These are phyloP conservation scores for Bothrops jararaca DNA, from an alignment of 2,113 vertebrate species.

Conservation along the genomic window DNA sequence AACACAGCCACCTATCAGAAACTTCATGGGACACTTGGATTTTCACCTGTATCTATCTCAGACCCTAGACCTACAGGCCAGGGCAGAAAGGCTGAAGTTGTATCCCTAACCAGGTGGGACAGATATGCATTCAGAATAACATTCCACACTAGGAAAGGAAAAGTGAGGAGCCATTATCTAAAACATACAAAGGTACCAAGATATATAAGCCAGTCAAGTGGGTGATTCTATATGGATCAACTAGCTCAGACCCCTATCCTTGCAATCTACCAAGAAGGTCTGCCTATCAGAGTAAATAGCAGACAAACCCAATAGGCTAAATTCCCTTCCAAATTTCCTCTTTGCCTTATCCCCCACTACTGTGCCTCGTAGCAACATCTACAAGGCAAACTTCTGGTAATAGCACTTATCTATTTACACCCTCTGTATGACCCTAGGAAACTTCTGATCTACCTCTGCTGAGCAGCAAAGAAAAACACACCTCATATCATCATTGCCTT, in stretches of 20 bases:
- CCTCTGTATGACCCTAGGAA: background rate
- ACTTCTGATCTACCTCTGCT: background rate
- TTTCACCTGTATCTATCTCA: background rate
- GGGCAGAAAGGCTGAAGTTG: background rate
- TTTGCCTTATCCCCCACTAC: background rate
- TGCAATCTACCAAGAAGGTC: background rate
- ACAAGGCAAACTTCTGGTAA: background rate
- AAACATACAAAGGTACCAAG: background rate
- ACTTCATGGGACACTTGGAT: background rate
- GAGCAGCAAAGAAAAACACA: background rate
- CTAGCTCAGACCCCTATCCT: background rate
- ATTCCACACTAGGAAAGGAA: background rate
- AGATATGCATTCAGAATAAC: background rate
- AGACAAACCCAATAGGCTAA: background rate
- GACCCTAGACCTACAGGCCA: background rate
- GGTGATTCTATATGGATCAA: background rate
- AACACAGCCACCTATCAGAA: background rate
- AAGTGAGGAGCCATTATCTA: background rate
- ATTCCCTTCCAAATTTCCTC: background rate
- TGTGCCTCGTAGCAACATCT: background rate
- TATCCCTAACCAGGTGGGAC: background rate
- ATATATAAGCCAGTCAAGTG: background rate
- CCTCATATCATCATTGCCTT: background rate
- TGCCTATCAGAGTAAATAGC: background rate
- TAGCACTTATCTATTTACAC: background rate